Conservation (phyloP, 2,113 vertebrate genomes). For the Takifugu bimaculatus region DNA sequence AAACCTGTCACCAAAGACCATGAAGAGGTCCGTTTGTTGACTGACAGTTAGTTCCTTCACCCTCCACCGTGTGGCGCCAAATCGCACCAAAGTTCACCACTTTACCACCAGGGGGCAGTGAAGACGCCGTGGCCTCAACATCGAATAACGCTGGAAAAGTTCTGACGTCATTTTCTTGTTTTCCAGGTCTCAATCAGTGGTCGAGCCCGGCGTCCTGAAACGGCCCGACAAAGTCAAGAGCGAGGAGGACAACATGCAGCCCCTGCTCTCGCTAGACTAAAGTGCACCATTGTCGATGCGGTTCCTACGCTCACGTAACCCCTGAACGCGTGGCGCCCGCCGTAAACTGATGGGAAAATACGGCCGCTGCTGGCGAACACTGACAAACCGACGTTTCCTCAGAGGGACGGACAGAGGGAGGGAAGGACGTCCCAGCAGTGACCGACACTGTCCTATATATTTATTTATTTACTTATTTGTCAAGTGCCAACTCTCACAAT, state of each 20-base stretch:
- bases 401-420: background rate
- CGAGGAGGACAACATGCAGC: conserved; percentile 97
- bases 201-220: conserved; percentile 93
- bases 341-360: conserved; percentile 1
- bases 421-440: background rate
- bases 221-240: conserved; percentile 91
- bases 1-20: conserved; percentile 90
- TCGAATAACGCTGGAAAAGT: background rate
- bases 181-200: conserved; percentile 92
- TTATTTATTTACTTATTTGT: conserved; percentile 79
- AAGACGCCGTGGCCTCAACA: too few species aligned
- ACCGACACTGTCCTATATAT: conserved; percentile 12
- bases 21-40: conserved; percentile 84
- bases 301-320: conserved; percentile 20
- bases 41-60: background rate
- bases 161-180: background rate
- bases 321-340: conserved; percentile 27
- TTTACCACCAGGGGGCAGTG: too few species aligned
- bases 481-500: conserved; percentile 85
- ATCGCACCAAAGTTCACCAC: too few species aligned
- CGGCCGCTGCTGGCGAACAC: background rate
- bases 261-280: conserved; percentile 95
- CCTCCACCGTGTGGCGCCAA: too few species aligned
- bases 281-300: background rate
- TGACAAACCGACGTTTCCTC: too few species aligned